These are phyloP conservation scores for Drosophila subpulchrella DNA, from an alignment of 1,140 invertebrate species.

Conservation along the genomic window DNA sequence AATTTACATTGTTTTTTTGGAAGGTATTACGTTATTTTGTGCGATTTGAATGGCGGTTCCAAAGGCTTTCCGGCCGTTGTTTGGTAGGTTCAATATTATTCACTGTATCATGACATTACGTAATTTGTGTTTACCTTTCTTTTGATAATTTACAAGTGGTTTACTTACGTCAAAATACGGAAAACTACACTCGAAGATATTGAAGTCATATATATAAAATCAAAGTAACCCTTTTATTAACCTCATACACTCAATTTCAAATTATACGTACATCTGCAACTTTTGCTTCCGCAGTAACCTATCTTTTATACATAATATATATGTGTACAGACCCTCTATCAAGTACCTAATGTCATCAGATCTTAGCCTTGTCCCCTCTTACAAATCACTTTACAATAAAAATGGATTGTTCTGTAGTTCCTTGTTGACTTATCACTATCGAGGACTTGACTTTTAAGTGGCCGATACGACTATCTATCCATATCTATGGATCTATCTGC, in stretches of 20 bases:
- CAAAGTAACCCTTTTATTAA: not conserved
- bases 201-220: not conserved
- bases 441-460: constrained; percentile 6
- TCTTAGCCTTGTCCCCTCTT: not conserved
- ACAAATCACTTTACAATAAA: not conserved
- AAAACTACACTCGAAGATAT: constrained; percentile 15
- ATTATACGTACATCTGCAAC: no score
- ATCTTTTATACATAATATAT: no score
- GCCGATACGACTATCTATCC: not conserved
- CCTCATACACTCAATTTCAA: no score
- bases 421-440: not conserved
- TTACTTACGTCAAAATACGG: not conserved
- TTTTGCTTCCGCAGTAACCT: no score
- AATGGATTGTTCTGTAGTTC: not conserved
- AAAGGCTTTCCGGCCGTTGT: not conserved
- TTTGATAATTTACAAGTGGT: not conserved
- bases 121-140: not conserved
- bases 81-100: not conserved
- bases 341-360: not conserved
- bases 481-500: not conserved
- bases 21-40: not conserved
- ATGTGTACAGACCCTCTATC: not conserved
- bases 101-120: not conserved
- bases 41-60: not conserved
- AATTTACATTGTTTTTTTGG: not conserved